These are phyloP conservation scores for Neodiprion fabricii DNA, from an alignment of 1,140 invertebrate species.

Conservation along the genomic window DNA sequence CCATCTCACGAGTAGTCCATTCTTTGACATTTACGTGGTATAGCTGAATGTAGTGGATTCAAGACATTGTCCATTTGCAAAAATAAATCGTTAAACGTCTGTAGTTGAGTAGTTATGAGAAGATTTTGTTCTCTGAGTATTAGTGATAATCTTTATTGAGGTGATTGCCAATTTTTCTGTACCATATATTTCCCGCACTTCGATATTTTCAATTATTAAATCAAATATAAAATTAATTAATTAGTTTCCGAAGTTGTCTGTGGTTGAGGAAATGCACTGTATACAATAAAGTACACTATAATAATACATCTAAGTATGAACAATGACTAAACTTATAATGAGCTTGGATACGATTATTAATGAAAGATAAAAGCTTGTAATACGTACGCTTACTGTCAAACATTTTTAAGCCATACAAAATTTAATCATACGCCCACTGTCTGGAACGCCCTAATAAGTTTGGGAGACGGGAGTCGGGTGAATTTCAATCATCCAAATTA, in stretches of 20 bases:
- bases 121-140: not conserved
- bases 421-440: conserved; percentile 52
- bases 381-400: conserved; percentile 6
- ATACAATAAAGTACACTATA: conserved; percentile 8
- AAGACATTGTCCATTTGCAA: not conserved
- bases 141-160: not conserved
- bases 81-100: not conserved
- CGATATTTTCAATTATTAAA: not conserved
- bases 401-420: not conserved
- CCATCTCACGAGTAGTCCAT: not conserved
- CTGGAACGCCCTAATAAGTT: conserved; percentile 63
- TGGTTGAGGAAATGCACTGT: not conserved
- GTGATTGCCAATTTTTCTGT: not conserved
- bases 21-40: not conserved
- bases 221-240: not conserved
- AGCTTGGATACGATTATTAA: conserved; percentile 8
- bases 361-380: conserved; percentile 10
- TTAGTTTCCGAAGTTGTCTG: not conserved
- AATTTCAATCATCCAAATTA: conserved; percentile 1
- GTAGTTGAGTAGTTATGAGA: not conserved
- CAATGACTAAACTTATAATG: not conserved
- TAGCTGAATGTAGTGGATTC: not conserved
- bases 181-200: not conserved
- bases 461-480: conserved; percentile 41
- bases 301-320: not conserved